A percentile compares a stretch with the other conserved stretches of the same genome.
phyloP scores from a whole-genome alignment of 2,888 invertebrate genomes.

The Heliconius ismenius region DNA sequence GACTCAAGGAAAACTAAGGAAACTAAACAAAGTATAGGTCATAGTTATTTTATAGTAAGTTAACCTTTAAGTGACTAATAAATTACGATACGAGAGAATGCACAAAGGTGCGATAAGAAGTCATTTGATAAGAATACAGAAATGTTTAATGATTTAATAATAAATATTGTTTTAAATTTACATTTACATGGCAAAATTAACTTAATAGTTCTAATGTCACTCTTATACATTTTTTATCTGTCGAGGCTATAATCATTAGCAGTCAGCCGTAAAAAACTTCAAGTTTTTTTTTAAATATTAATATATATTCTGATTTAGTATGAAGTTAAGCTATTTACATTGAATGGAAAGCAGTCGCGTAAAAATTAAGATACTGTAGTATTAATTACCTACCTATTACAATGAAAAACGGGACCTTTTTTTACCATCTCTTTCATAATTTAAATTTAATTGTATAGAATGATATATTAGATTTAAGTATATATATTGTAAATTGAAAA shows the following conservation, averaged over 20 bases:
- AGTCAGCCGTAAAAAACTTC: background rate
- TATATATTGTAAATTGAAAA: no score
- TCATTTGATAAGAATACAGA: slow-evolving; percentile 12
- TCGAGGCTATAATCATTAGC: background rate
- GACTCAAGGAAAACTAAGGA: background rate
- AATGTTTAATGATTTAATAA: background rate
- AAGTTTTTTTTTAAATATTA: background rate
- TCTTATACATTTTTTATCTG: background rate
- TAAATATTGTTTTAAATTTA: background rate
- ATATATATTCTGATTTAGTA: background rate
- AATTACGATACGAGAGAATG: background rate
- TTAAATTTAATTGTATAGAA: no score
- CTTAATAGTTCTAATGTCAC: background rate
- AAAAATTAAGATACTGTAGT: background rate
- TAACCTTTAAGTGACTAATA: slow-evolving; percentile 5
- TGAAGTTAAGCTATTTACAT: no score
- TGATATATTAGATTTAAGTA: no score
- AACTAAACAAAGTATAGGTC: background rate
- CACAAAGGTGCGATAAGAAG: background rate
- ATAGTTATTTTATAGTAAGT: background rate
- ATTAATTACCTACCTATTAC: no score
- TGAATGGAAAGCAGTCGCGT: background rate
- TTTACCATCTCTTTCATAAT: no score
- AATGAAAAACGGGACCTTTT: no score
- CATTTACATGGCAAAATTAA: background rate